Percentiles rank a stretch among this genome's conserved stretches.
phyloP scores from a whole-genome alignment of 2,113 vertebrate genomes.

The Mobula hypostoma region DNA sequence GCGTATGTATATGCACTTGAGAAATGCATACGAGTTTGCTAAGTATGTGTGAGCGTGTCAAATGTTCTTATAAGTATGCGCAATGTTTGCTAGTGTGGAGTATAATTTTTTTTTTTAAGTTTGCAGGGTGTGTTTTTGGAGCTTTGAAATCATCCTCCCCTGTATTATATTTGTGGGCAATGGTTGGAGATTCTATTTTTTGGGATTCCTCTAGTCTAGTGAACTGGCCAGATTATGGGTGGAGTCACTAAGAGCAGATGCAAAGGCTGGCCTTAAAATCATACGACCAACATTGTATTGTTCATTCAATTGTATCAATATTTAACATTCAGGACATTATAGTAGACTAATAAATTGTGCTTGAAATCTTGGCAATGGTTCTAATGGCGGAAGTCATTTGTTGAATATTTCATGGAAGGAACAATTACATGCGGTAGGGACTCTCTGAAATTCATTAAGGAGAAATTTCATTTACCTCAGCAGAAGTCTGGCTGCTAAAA shows the following conservation, averaged over 20 bases:
- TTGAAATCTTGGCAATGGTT: neutral
- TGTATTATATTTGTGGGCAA: neutral
- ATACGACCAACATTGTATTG: neutral
- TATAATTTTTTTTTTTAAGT: neutral
- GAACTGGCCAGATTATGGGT: neutral
- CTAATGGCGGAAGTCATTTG: neutral
- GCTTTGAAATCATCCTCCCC: neutral
- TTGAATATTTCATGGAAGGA: constrained; percentile 33
- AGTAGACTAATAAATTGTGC: neutral
- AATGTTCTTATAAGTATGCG: neutral
- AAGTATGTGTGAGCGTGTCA: neutral
- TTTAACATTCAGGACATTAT: neutral
- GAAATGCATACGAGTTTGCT: neutral
- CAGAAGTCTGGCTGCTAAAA: neutral
- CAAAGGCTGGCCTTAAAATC: neutral
- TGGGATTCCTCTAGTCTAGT: too few relatives aligned
- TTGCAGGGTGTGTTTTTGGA: neutral
- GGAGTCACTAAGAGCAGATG: too few relatives aligned
- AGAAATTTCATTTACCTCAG: neutral
- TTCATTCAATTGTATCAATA: neutral
- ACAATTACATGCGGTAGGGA: neutral
- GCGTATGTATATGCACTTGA: neutral
- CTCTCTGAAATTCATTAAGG: neutral
- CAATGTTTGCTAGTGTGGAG: neutral
- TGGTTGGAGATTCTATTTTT: neutral